These are phyloP conservation scores for Steinernema feltiae DNA, from an alignment of 1,140 invertebrate genomes.

Conservation along the genomic window DNA sequence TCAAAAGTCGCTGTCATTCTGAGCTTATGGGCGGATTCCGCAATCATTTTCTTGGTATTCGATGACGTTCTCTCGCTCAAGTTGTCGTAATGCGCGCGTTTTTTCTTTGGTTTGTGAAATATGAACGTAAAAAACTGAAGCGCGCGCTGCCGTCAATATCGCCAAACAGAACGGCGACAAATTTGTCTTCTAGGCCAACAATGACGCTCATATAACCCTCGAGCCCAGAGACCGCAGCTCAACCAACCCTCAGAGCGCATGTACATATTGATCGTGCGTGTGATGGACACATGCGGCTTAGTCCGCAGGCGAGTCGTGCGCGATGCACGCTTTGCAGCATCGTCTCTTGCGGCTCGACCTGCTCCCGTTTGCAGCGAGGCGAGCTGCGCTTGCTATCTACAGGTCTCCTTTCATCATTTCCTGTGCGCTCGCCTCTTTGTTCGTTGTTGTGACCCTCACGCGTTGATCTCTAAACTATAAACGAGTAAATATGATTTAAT, in stretches of 20 bases:
- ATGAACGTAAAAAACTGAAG: no score
- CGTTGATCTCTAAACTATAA: no score
- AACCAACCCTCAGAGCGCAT: slow-evolving; percentile 6
- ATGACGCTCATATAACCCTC: slow-evolving; percentile 11
- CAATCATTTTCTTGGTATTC: no score
- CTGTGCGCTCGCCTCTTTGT: background rate
- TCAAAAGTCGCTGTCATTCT: no score
- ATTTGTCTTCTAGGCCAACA: slow-evolving; percentile 6
- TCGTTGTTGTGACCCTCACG: no score
- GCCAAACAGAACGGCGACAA: slow-evolving; percentile 6
- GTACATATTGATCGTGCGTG: slow-evolving; percentile 10
- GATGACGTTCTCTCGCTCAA: no score
- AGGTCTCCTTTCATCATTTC: background rate
- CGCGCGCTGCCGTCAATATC: no score
- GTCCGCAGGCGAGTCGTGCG: slow-evolving; percentile 1
- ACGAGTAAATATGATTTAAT: no score
- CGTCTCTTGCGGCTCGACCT: background rate
- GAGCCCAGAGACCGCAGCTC: background rate
- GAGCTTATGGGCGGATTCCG: no score
- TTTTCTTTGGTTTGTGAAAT: background rate
- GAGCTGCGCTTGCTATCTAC: background rate
- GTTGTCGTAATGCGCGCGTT: background rate
- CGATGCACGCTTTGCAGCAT: background rate
- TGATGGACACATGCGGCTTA: slow-evolving; percentile 11
- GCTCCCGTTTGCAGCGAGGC: background rate